These are phyloP conservation scores for Sardina pilchardus DNA, from an alignment of 2,113 vertebrate species.

Conservation along the genomic window DNA sequence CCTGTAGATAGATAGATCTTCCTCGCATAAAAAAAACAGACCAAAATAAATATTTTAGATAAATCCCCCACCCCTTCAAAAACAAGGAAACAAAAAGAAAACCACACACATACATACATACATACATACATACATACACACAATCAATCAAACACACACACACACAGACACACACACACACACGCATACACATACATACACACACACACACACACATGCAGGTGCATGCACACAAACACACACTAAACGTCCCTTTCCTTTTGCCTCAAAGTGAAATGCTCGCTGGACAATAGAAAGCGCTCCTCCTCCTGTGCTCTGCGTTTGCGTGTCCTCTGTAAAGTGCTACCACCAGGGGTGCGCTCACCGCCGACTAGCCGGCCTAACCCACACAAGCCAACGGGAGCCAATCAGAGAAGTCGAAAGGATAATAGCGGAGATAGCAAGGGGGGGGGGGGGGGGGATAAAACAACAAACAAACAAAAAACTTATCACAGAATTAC, in stretches of 20 bases:
- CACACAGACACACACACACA: neutral
- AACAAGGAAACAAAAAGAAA: conserved; percentile 75
- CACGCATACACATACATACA: too few relatives aligned
- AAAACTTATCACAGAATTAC: neutral
- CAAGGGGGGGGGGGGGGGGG: neutral
- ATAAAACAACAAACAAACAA: neutral
- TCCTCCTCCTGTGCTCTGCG: conserved; percentile 64
- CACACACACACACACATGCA: conserved; percentile 6
- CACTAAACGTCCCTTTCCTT: conserved; percentile 66
- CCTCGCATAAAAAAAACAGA: conserved; percentile 86
- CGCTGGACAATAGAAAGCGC: conserved; percentile 74
- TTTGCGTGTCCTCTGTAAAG: neutral
- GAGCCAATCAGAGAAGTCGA: neutral
- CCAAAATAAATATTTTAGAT: conserved; percentile 72
- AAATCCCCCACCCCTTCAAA: conserved; percentile 36
- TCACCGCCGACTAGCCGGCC: conserved; percentile 26
- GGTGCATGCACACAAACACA: conserved; percentile 7
- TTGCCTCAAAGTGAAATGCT: conserved; percentile 86
- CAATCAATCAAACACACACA: too few relatives aligned
- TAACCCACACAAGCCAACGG: conserved; percentile 24
- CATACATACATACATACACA: conserved; percentile 62
- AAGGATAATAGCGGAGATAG: neutral
- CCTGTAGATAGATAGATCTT: conserved; percentile 79
- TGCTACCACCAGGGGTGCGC: neutral
- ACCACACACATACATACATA: conserved; percentile 56